Evolutionary conservation across 2,888 invertebrate genomes (phyloP).

Genomic region (Bibio marci): DNA sequence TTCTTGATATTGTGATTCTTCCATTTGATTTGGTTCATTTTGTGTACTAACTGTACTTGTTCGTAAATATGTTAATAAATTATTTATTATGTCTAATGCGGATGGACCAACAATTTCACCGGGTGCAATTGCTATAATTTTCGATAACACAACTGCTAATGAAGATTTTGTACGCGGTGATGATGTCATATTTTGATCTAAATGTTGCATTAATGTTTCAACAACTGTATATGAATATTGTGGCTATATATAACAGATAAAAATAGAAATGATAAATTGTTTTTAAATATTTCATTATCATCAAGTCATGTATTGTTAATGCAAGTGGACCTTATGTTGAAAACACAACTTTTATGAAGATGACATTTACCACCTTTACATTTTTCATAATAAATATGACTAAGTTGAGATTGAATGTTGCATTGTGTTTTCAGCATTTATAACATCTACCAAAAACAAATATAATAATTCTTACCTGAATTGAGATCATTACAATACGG

Average conservation of each 20-base stretch:
- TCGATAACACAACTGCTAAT: constrained; percentile 84
- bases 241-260: constrained; percentile 41
- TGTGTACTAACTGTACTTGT: constrained; percentile 64
- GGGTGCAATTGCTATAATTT: constrained; percentile 93
- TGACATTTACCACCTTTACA: too few relatives aligned
- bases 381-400: too few relatives aligned
- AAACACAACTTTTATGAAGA: too few relatives aligned
- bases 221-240: constrained; percentile 97
- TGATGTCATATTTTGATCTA: constrained; percentile 48
- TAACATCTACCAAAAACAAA: constrained; percentile 32
- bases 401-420: too few relatives aligned
- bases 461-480: constrained; percentile 49
- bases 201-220: constrained; percentile 87
- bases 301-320: too few relatives aligned
- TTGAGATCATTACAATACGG: constrained; percentile 95
- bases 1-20: constrained; percentile 83
- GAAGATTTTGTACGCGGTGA: constrained; percentile 56
- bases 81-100: constrained; percentile 94
- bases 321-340: too few relatives aligned
- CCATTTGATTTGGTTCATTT: constrained; percentile 40
- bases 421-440: too few relatives aligned
- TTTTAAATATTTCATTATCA: too few relatives aligned
- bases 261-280: too few relatives aligned
- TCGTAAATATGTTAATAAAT: constrained; percentile 80
- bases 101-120: constrained; percentile 92